Evolutionary conservation across 37 sponge, comb jelly and placozoan species (phyloP).

Genomic region (Geodia barretti): DNA sequence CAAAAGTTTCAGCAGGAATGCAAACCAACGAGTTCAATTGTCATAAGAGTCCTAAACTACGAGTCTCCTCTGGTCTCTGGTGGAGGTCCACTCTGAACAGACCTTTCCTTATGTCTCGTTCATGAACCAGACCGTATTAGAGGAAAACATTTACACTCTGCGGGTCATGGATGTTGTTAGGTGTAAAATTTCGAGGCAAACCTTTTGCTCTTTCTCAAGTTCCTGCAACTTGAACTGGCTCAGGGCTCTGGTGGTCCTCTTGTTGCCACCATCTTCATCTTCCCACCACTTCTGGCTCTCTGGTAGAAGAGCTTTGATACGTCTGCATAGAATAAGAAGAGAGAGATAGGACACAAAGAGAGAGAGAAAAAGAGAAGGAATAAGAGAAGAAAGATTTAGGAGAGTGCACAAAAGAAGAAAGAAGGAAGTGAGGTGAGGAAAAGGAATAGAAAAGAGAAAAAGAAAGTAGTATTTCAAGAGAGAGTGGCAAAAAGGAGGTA

Average conservation of each 20-base stretch:
- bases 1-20: too few relatives aligned
- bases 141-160: too few relatives aligned
- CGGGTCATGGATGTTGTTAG: too few relatives aligned
- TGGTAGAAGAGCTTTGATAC: slow-evolving; percentile 59
- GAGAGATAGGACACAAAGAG: not conserved
- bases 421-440: not conserved
- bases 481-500: slow-evolving; percentile 57
- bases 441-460: not conserved
- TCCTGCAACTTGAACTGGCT: slow-evolving; percentile 56
- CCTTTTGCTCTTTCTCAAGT: slow-evolving; percentile 57
- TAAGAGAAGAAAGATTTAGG: not conserved
- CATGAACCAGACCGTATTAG: too few relatives aligned
- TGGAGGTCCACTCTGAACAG: too few relatives aligned
- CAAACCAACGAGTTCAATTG: too few relatives aligned
- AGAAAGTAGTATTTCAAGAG: not conserved
- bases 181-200: too few relatives aligned
- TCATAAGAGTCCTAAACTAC: too few relatives aligned
- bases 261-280: not conserved
- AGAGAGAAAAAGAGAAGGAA: not conserved
- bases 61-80: too few relatives aligned
- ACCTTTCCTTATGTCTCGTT: too few relatives aligned
- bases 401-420: not conserved
- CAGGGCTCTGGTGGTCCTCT: slow-evolving; percentile 26
- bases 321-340: slow-evolving; percentile 11
- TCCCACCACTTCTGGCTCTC: slow-evolving; percentile 1